Evolutionary conservation across 2,797 vertebrate species (phyloP).

Genomic region (Mormyrops attenuatus): DNA sequence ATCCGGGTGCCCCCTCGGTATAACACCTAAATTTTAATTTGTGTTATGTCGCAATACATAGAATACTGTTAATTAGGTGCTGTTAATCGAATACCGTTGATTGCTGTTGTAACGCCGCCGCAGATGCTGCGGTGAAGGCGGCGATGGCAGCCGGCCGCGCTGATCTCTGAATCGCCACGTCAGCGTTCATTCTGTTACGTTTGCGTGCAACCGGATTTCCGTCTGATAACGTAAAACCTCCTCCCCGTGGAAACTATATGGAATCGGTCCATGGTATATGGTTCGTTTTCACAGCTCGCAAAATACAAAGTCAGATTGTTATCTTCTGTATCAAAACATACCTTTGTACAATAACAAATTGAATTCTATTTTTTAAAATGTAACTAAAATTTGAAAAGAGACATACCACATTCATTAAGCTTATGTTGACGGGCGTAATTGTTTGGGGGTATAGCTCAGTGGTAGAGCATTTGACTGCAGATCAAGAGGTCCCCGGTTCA

Average conservation of each 20-base stretch:
- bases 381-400: neutral
- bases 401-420: neutral
- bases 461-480: constrained; percentile 65
- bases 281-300: neutral
- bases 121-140: neutral
- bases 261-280: neutral
- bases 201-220: neutral
- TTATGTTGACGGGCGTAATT: neutral
- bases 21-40: neutral
- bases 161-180: neutral
- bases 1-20: neutral
- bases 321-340: neutral
- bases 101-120: neutral
- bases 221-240: neutral
- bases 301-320: neutral
- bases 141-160: neutral
- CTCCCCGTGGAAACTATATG: neutral
- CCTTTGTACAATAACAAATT: neutral
- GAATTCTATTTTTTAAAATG: neutral
- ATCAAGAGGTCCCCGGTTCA: constrained; percentile 65
- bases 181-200: neutral
- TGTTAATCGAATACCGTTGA: neutral
- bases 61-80: neutral
- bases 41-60: neutral
- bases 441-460: constrained; percentile 62